Evolutionary conservation across 1,140 invertebrate genomes (phyloP).

Genomic region (Drosophila albomicans): DNA sequence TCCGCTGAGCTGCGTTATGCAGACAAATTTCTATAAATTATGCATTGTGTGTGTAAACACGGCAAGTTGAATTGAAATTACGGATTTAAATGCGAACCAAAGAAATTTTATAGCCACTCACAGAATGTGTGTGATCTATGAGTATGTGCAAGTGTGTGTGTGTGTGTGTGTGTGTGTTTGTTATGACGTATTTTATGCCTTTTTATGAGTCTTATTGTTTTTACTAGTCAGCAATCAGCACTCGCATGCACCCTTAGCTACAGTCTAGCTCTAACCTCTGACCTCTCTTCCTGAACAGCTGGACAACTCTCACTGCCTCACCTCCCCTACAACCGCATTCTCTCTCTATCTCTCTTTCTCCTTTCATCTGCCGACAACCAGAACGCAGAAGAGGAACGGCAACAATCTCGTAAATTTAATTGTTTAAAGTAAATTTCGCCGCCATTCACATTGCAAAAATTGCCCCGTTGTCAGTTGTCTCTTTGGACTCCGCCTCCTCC

Average conservation of each 20-base stretch:
- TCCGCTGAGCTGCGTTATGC: constrained; percentile 56
- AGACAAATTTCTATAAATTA: constrained; percentile 84
- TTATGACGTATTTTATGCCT: neutral
- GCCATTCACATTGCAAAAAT: constrained; percentile 54
- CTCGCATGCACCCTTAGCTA: constrained; percentile 10
- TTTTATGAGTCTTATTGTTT: constrained; percentile 27
- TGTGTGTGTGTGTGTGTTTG: neutral
- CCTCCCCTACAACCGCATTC: neutral
- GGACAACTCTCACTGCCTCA: neutral
- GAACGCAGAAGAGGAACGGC: constrained; percentile 14
- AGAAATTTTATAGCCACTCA: constrained; percentile 71
- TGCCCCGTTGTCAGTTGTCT: constrained; percentile 42
- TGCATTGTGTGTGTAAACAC: constrained; percentile 84
- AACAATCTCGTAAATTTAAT: constrained; percentile 82
- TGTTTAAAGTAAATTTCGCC: constrained; percentile 78
- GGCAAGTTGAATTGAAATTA: constrained; percentile 84
- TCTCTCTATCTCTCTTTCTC: constrained; percentile 18
- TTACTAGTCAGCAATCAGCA: neutral
- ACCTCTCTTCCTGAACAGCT: constrained; percentile 29
- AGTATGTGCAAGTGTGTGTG: constrained; percentile 14
- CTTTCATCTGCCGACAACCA: constrained; percentile 57
- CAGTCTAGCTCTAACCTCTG: constrained; percentile 41
- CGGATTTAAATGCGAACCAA: constrained; percentile 81
- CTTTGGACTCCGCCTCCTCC: neutral
- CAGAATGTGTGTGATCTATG: constrained; percentile 12